Evolutionary conservation across 2,888 invertebrate genomes (phyloP).

Genomic region (Abrostola tripartita): DNA sequence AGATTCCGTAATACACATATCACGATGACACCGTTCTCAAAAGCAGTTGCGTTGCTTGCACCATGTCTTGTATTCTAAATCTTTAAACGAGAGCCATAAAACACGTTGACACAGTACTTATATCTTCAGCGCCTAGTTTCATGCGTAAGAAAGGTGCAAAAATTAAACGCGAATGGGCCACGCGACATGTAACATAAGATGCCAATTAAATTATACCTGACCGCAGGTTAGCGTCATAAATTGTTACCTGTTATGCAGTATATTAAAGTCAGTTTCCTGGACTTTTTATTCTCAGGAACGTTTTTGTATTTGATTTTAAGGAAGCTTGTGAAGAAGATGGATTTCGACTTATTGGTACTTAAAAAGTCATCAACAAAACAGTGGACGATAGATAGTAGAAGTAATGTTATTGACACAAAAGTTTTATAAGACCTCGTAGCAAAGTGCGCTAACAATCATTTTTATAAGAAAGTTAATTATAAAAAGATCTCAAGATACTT

Average conservation of each 20-base stretch:
- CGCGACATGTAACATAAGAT: slow-evolving; percentile 39
- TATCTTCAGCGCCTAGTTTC: slow-evolving; percentile 17
- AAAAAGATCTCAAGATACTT: slow-evolving; percentile 7
- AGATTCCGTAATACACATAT: too few relatives aligned
- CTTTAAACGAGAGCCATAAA: slow-evolving; percentile 17
- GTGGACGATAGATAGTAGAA: neutral
- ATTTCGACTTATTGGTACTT: too few relatives aligned
- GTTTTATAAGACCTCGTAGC: neutral
- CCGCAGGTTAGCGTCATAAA: slow-evolving; percentile 38
- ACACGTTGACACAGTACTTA: slow-evolving; percentile 6
- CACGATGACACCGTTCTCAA: too few relatives aligned
- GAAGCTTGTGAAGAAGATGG: neutral
- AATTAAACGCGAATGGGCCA: slow-evolving; percentile 37
- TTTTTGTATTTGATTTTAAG: neutral
- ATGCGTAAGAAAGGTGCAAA: slow-evolving; percentile 35
- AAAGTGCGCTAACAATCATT: neutral
- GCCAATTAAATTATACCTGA: slow-evolving; percentile 48
- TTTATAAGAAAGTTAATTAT: slow-evolving; percentile 1
- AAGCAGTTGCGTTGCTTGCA: too few relatives aligned
- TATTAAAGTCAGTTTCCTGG: slow-evolving; percentile 12
- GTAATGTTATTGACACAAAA: neutral
- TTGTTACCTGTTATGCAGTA: slow-evolving; percentile 25
- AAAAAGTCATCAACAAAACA: neutral
- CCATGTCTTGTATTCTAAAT: neutral
- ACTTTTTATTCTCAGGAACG: slow-evolving; percentile 9